Percentiles rank a stretch among this genome's conserved stretches.
Conservation (phyloP, 2,113 vertebrate species). For the Pungitius pungitius region DNA sequence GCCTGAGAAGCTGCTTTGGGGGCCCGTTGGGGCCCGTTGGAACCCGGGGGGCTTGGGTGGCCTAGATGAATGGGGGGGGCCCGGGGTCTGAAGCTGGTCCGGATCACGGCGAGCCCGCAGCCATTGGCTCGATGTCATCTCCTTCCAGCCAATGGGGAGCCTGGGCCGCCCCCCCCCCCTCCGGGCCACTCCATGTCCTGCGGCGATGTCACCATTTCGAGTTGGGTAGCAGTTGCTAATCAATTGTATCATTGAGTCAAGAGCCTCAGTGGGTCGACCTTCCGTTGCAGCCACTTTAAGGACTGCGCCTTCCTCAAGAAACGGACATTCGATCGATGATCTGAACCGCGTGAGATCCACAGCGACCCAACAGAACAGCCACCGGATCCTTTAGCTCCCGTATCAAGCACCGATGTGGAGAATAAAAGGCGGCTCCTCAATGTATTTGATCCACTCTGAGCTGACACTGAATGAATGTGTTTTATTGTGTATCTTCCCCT, state of each 20-base stretch:
- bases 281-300: background rate
- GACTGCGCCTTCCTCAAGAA: no score
- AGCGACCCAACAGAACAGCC: no score
- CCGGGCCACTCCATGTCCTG: constrained; percentile 13
- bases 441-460: no score
- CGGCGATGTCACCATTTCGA: constrained; percentile 26
- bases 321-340: no score
- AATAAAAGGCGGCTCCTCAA: no score
- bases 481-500: no score
- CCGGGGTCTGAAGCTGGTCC: constrained; percentile 23
- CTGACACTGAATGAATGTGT: no score
- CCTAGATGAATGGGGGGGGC: constrained; percentile 35
- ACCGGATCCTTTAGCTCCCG: no score
- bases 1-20: constrained; percentile 2
- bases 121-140: constrained; percentile 19
- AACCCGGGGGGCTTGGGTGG: constrained; percentile 41
- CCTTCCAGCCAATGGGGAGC: constrained; percentile 27
- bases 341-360: no score
- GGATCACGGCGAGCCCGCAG: constrained; percentile 33
- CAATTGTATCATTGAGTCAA: constrained; percentile 1
- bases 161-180: background rate
- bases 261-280: background rate
- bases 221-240: constrained; percentile 3
- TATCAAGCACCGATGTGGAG: no score
- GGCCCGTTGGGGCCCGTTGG: constrained; percentile 9